phyloP scores from a whole-genome alignment of 2,888 invertebrate species.

The Drosophila subquinaria region DNA sequence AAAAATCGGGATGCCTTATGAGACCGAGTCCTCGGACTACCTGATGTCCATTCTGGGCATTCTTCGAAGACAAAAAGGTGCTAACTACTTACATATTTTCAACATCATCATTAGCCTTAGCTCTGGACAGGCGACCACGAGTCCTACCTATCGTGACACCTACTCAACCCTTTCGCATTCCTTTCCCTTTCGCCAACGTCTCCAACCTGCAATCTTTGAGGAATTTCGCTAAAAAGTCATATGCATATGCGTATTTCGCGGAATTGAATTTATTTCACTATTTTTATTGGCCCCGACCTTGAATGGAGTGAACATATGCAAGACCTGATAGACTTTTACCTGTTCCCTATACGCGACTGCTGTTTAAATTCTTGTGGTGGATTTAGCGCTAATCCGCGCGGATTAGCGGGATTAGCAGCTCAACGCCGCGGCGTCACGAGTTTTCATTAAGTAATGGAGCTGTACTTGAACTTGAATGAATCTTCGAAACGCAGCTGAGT shows the following conservation, averaged over 20 bases:
- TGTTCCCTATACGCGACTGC: conserved; percentile 34
- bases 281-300: conserved; percentile 51
- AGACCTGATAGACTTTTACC: neutral
- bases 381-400: conserved; percentile 71
- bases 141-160: conserved; percentile 37
- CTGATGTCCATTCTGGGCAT: conserved; percentile 57
- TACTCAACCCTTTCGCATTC: conserved; percentile 51
- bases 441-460: conserved; percentile 73
- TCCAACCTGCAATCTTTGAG: conserved; percentile 33
- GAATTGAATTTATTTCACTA: conserved; percentile 53
- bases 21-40: conserved; percentile 11
- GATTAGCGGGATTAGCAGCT: conserved; percentile 55
- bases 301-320: conserved; percentile 34
- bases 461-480: conserved; percentile 63
- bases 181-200: neutral
- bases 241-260: conserved; percentile 46
- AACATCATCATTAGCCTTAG: conserved; percentile 66
- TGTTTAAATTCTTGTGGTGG: conserved; percentile 79
- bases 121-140: conserved; percentile 20
- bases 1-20: conserved; percentile 42
- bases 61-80: conserved; percentile 80
- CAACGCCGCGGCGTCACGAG: conserved; percentile 61
- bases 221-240: conserved; percentile 74
- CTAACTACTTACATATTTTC: conserved; percentile 69
- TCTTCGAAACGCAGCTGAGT: conserved; percentile 1